Evolutionary conservation across 2,888 invertebrate genomes (phyloP), one percentile per base, ranked within the genome.

Genomic region (Ophonus ardosiacus): DNA sequence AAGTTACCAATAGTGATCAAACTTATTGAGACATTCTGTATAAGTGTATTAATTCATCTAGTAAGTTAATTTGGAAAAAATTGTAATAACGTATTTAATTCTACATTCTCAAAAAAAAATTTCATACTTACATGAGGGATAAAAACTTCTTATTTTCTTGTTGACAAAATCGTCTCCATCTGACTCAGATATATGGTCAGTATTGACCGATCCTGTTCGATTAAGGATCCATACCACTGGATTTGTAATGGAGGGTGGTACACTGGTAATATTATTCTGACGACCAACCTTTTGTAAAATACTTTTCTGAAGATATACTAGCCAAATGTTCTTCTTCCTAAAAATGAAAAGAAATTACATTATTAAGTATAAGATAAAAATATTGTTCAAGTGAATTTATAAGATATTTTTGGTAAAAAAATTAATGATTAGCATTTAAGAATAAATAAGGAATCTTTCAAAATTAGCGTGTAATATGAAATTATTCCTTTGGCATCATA

Each of bases 71-170:
- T n/a, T n/a, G n/a, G n/a, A n/a, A n/a, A 24, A 24, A 2, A 2
- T 24, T 24, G 24, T 24, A 24, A 24, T 24, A 24, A 24, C 24
- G 24, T 24, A 24, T 24, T 24, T 31, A 31, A 5, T 31, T 31
- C 24, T 31, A 31, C 10, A 51, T 51, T 51, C 43, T 61, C 10
- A 61, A 61, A 7, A 10, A 6, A 15, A 5, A 51, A 0, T 13
- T 59, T 59, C 15, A 3, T 59, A 89, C 90, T 89, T 88, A 90
- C 91, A 91, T 31, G 90, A 90, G 4, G 91, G 91, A 83, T 91
- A 91, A 78, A 89, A 91, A 63, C 90, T 90, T 78, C 90, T 87
- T 24, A 90, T 90, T 86, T 90, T 90, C 79, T 90, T 90, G 6
- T 40, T 65, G 18, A 68, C 51, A 71, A 57, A 43, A 7, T 68